Conservation (phyloP, 2,113 vertebrate genomes). For the Platysteira castanea region DNA sequence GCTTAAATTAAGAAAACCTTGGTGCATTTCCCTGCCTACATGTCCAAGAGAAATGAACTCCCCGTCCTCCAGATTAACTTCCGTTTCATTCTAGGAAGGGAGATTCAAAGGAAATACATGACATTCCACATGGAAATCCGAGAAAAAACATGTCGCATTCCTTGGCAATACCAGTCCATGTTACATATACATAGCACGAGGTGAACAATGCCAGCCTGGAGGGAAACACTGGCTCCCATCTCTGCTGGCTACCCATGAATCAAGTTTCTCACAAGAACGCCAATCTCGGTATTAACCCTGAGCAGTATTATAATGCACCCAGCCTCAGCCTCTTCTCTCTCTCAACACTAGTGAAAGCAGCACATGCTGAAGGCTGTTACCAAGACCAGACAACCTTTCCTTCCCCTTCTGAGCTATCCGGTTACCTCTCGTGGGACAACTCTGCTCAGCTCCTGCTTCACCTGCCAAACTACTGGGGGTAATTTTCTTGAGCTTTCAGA, state of each 20-base stretch:
- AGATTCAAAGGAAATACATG: conserved; percentile 38
- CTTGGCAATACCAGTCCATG: not conserved
- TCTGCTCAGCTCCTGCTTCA: not conserved
- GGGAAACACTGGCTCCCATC: not conserved
- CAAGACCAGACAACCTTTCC: not conserved
- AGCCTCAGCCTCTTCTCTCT: not conserved
- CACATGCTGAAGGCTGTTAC: not conserved
- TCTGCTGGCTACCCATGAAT: not conserved
- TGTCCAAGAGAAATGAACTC: not conserved
- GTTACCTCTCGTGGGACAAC: not conserved
- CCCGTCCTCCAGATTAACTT: not conserved
- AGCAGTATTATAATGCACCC: not conserved
- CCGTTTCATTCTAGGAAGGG: not conserved
- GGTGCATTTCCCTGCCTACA: not conserved
- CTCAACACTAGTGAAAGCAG: not conserved
- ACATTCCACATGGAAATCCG: conserved; percentile 57
- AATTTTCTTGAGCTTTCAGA: not conserved
- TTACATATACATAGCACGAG: not conserved
- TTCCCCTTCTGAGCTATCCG: not conserved
- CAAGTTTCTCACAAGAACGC: not conserved
- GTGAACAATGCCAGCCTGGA: not conserved
- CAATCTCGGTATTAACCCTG: not conserved
- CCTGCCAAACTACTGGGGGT: not conserved
- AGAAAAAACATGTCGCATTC: not conserved
- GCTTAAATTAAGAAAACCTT: not conserved